Conservation (phyloP, 1,140 invertebrate genomes). For the Scaptodrosophila lebanonensis region DNA sequence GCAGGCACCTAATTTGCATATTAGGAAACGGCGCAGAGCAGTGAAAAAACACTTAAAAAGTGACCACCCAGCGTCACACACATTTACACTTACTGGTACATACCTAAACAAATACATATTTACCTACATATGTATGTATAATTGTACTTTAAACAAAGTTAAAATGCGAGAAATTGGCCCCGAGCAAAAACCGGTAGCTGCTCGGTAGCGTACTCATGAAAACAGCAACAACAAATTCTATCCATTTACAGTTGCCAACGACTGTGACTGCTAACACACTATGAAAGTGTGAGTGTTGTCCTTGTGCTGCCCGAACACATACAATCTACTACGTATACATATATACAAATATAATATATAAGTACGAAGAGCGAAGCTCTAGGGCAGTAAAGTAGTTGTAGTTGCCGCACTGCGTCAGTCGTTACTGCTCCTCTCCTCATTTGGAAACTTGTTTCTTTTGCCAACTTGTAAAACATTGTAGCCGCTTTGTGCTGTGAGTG, state of each 20-base stretch:
- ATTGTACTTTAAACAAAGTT: conserved; percentile 70
- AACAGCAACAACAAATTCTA: conserved; percentile 38
- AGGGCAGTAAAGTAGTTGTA: too few species aligned
- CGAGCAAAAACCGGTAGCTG: conserved; percentile 63
- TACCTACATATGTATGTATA: conserved; percentile 9
- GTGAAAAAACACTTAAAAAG: conserved; percentile 69
- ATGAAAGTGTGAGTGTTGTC: conserved; percentile 13
- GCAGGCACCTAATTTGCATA: conserved; percentile 63
- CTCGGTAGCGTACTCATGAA: too few species aligned
- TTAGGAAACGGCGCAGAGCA: conserved; percentile 58
- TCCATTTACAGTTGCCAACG: conserved; percentile 69
- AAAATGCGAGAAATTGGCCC: conserved; percentile 64
- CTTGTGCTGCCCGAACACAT: conserved; percentile 29
- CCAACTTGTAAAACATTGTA: conserved; percentile 65
- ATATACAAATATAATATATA: too few species aligned
- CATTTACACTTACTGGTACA: conserved; percentile 2
- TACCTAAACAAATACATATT: not conserved
- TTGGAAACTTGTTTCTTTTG: conserved; percentile 73
- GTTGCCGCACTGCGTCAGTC: conserved; percentile 2
- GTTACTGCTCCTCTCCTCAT: conserved; percentile 36
- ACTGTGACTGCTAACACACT: conserved; percentile 34
- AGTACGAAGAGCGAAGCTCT: too few species aligned
- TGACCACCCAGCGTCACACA: conserved; percentile 57
- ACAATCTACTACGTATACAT: conserved; percentile 15
- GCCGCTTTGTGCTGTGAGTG: conserved; percentile 51